Evolutionary conservation across 2,113 vertebrate genomes (phyloP), one percentile per base, ranked within the genome.

Genomic region (Thymallus thymallus): DNA sequence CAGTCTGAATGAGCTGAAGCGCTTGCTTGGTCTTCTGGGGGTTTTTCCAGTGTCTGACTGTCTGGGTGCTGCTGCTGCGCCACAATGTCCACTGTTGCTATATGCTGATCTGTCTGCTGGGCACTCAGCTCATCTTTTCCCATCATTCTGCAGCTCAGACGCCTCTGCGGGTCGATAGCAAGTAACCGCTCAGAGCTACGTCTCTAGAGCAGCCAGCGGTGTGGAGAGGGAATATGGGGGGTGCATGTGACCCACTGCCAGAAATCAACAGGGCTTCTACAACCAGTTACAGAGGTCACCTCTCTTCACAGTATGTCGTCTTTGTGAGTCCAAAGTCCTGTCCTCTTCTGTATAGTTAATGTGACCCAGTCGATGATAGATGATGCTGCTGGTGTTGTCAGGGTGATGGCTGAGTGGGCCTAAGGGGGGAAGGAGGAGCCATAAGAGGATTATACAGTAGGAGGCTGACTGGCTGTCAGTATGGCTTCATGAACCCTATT

Each of bases 401-500:
- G 81, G 46, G 76, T 80, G 82, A 85, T 73, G 75, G 69, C 79
- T 76, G 80, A 76, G 24, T 41, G 35, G 35, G 35, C 35, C 35
- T 41, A 41, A 6, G 4, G 35, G 41, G 35, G n/a, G 20, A 81
- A 72, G 67, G 73, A 55, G 61, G 29, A 41, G 66, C 22, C 68
- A 72, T 88, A 88, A 90, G 84, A 87, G 86, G 87, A 89, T 91
- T 88, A 88, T 77, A 74, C 60, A 26, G 22, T 73, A 56, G 41
- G 69, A 56, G 68, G 73, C 75, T 80, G 32, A 20, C 22, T 66
- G 12, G 29, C 64, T 30, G 30, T 66, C 48, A 51, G 4, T 51
- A 51, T 18, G 48, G 48, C 48, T 51, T 51, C 48, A 18, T 51
- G 48, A 51, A 51, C 48, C 48, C 16, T 18, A 73, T 72, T 69